These are phyloP conservation scores for Pseudopipra pipra DNA, from an alignment of 2,113 vertebrate genomes.

Conservation along the genomic window DNA sequence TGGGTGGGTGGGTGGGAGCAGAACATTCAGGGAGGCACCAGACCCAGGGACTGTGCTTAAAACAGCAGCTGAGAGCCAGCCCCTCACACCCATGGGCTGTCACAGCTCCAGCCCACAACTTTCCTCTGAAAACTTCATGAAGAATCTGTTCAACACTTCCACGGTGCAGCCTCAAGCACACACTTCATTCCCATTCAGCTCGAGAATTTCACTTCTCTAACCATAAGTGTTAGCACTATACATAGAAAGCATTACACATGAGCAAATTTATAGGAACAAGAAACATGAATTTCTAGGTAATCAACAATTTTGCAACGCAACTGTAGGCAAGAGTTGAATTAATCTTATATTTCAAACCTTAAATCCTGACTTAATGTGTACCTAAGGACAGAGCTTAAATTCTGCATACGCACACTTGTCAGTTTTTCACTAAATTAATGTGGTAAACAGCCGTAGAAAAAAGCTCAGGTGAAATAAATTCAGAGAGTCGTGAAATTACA, in stretches of 20 bases:
- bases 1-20: not conserved
- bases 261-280: not conserved
- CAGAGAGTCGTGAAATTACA: conserved; percentile 47
- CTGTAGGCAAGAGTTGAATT: conserved; percentile 2
- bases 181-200: not conserved
- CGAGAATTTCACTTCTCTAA: not conserved
- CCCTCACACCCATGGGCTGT: not conserved
- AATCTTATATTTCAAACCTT: not conserved
- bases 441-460: conserved; percentile 5
- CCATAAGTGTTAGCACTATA: not conserved
- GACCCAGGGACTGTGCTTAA: not conserved
- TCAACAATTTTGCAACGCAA: not conserved
- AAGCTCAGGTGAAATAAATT: conserved; percentile 20
- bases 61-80: not conserved
- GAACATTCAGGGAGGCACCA: not conserved
- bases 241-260: not conserved
- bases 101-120: not conserved
- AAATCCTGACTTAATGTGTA: conserved; percentile 24
- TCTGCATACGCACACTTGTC: not conserved
- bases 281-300: not conserved
- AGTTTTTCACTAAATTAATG: conserved; percentile 17
- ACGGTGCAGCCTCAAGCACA: not conserved
- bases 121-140: not conserved
- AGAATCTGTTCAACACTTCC: not conserved
- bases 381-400: not conserved